Percentiles rank a stretch among this genome's conserved stretches.
These are phyloP conservation scores for Lapara coniferarum DNA, from an alignment of 2,888 invertebrate species.

Conservation along the genomic window DNA sequence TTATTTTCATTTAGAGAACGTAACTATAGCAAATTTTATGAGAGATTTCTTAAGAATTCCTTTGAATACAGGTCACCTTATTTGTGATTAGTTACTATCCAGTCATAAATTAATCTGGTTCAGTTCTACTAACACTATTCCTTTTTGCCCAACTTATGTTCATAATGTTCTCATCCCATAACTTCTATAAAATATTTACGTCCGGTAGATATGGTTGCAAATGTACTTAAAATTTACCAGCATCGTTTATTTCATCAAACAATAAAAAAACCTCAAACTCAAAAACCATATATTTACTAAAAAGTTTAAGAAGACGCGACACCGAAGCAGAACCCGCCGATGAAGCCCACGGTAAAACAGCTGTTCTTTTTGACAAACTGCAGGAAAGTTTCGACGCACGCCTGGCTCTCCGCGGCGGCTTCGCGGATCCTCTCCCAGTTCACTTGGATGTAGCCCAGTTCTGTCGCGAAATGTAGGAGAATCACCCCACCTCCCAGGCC, in stretches of 20 bases:
- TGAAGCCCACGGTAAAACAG: slow-evolving; percentile 89
- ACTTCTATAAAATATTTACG: too few relatives aligned
- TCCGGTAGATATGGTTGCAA: too few relatives aligned
- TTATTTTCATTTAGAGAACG: too few relatives aligned
- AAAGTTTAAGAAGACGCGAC: slow-evolving; percentile 84
- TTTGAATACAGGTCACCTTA: too few relatives aligned
- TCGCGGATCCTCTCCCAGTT: slow-evolving; percentile 94
- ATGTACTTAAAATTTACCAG: too few relatives aligned
- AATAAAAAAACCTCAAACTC: not conserved
- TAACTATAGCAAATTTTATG: too few relatives aligned
- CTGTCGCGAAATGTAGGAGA: slow-evolving; percentile 92
- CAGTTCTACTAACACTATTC: too few relatives aligned
- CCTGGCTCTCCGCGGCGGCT: slow-evolving; percentile 88
- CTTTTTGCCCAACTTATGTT: too few relatives aligned
- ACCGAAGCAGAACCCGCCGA: slow-evolving; percentile 93
- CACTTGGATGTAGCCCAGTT: slow-evolving; percentile 93
- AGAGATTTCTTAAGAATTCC: too few relatives aligned
- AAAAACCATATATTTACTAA: not conserved
- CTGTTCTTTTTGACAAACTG: slow-evolving; percentile 86
- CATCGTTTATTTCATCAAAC: not conserved
- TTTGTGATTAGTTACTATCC: too few relatives aligned
- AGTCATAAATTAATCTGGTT: too few relatives aligned
- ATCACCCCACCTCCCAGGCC: slow-evolving; percentile 95
- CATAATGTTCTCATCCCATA: too few relatives aligned
- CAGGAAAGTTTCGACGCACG: slow-evolving; percentile 88